phyloP scores from a whole-genome alignment of 2,888 invertebrate genomes.

The Acrobasis consociella region DNA sequence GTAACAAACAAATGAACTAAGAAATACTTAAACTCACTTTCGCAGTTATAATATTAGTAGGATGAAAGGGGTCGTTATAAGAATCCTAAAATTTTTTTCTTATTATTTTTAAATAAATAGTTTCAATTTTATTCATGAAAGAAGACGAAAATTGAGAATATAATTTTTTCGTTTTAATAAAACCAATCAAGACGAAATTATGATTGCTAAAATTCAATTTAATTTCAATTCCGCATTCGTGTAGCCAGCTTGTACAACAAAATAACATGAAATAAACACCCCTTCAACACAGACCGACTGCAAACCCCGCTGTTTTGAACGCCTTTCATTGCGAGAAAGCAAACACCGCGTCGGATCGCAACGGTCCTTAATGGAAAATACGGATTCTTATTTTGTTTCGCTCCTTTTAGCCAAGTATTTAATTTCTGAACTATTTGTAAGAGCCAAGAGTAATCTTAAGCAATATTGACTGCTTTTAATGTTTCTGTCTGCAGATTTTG shows the following conservation, averaged over 20 bases:
- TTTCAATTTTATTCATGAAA: too few relatives aligned
- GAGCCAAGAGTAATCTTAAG: background rate
- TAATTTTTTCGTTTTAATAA: too few relatives aligned
- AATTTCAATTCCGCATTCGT: too few relatives aligned
- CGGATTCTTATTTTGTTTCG: constrained; percentile 8
- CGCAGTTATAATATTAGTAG: too few relatives aligned
- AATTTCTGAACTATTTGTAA: constrained; percentile 10
- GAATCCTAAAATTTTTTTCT: too few relatives aligned
- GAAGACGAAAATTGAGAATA: too few relatives aligned
- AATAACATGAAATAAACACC: background rate
- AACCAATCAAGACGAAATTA: too few relatives aligned
- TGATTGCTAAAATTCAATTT: too few relatives aligned
- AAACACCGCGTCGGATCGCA: constrained; percentile 14
- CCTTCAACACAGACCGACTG: background rate
- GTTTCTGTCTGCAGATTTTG: background rate
- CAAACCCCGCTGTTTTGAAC: constrained; percentile 1
- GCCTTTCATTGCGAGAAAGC: constrained; percentile 14
- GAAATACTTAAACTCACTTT: too few relatives aligned
- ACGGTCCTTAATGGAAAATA: constrained; percentile 12
- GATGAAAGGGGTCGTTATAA: too few relatives aligned
- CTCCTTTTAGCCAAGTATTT: constrained; percentile 12
- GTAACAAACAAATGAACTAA: too few relatives aligned
- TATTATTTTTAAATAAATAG: too few relatives aligned
- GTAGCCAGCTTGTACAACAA: background rate
- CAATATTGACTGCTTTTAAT: background rate